phyloP scores from a whole-genome alignment of 1,140 invertebrate genomes.

The Aphelinus atriplicis region DNA sequence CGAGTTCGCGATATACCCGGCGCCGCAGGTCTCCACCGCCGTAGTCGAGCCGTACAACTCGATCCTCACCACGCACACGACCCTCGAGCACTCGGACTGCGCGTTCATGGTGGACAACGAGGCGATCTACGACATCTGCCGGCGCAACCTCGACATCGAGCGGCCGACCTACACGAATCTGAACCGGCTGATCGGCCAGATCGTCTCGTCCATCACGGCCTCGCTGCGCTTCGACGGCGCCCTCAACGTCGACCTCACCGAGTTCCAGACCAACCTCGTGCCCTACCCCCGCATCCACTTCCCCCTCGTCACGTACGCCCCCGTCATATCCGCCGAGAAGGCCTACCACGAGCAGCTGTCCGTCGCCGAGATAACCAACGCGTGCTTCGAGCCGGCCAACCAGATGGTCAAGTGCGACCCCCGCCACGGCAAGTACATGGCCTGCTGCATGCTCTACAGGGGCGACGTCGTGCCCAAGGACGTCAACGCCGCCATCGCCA shows the following conservation, averaged over 20 bases:
- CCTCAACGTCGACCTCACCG: conserved; percentile 88
- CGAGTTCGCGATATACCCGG: conserved; percentile 87
- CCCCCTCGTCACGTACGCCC: conserved; percentile 81
- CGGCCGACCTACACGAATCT: conserved; percentile 83
- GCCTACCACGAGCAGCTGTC: conserved; percentile 75
- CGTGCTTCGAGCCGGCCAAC: conserved; percentile 84
- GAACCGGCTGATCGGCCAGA: conserved; percentile 84
- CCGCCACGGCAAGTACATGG: conserved; percentile 85
- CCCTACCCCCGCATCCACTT: conserved; percentile 74
- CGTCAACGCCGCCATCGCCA: conserved; percentile 81
- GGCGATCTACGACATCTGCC: conserved; percentile 80
- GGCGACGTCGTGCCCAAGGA: conserved; percentile 74
- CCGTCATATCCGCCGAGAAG: conserved; percentile 83
- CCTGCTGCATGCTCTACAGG: conserved; percentile 86
- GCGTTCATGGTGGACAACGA: conserved; percentile 92
- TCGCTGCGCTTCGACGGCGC: conserved; percentile 89
- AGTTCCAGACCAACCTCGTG: conserved; percentile 90
- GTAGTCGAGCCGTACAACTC: conserved; percentile 88
- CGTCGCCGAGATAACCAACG: conserved; percentile 83
- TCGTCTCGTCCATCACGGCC: conserved; percentile 86
- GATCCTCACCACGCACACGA: conserved; percentile 74
- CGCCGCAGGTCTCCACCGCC: conserved; percentile 82
- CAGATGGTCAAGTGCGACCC: conserved; percentile 90
- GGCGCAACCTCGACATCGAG: conserved; percentile 69
- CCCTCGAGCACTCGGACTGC: conserved; percentile 82